Conservation (phyloP, 2,113 vertebrate species). For the Oplegnathus fasciatus region DNA sequence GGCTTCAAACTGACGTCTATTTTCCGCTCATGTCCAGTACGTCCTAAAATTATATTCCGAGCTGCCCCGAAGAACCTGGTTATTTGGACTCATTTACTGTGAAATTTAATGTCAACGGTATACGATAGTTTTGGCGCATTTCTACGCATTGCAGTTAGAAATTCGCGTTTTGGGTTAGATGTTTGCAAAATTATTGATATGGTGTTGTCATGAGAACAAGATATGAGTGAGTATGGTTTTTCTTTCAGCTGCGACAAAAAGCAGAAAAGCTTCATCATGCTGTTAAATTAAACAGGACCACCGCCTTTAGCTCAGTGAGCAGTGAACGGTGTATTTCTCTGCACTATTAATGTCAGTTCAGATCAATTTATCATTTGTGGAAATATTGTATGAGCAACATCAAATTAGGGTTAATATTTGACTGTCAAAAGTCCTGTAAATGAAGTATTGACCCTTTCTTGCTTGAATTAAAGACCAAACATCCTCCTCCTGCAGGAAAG, state of each 20-base stretch:
- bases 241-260: background rate
- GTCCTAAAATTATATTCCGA: background rate
- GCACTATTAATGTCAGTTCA: no score
- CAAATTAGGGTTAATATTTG: background rate
- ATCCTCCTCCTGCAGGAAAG: background rate
- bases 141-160: background rate
- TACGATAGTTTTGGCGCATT: background rate
- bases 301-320: no score
- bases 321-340: background rate
- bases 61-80: background rate
- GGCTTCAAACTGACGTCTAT: background rate
- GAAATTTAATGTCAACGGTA: background rate
- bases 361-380: background rate
- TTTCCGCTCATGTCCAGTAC: background rate
- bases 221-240: background rate
- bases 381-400: background rate
- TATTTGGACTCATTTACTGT: background rate
- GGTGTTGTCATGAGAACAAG: background rate
- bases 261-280: background rate
- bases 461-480: conserved; percentile 20
- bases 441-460: background rate
- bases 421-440: background rate
- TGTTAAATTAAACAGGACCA: background rate
- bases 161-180: background rate
- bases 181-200: background rate